Evolutionary conservation across 2,113 vertebrate genomes (phyloP), one percentile per base, ranked within the genome.

Genomic region (Anser cygnoides): DNA sequence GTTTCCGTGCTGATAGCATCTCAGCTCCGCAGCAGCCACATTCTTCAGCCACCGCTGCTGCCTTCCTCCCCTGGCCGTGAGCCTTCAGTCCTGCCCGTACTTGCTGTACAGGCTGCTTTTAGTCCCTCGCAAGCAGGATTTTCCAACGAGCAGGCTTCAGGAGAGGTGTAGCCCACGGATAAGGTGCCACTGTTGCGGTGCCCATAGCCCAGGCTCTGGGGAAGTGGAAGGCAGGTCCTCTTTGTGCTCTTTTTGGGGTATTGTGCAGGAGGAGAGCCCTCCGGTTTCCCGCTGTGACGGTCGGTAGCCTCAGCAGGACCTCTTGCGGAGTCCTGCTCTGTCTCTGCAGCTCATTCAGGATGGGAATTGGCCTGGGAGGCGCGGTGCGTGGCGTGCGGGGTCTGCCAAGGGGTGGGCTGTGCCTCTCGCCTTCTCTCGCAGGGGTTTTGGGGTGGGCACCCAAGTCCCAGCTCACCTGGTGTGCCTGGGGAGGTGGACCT

Each of bases 151-250:
- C 12, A 25, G 65, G n/a, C n/a, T 67, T 50, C 23, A 31, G 84
- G 46, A 84, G 66, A 52, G 26, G 71, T 26, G 50, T 2, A 52
- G 44, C 50, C 88, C 20, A 9, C 1, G 15, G 44, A 62, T n/a
- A 15, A 79, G 75, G 55, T 0, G 0, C 72, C 25, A 7, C 44
- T 17, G 0, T 39, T 46, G 57, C 37, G 3, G 33, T 54, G 31
- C 25, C 72, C 1, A 0, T 54, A 57, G 21, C 28, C 11, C 3
- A 8, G 37, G 29, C 25, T 75, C 19, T 0, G 0, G 21, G 22
- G 41, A 68, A 12, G 17, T 13, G 18, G 33, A 61, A 44, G 43
- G 43, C 46, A 31, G 26, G 58, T 58, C 37, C 10, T 59, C 23
- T n/a, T 50, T 59, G 43, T 76, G 59, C 29, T 57, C 20, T 55